phyloP scores from a whole-genome alignment of 1,140 invertebrate genomes.

The Popillia japonica region DNA sequence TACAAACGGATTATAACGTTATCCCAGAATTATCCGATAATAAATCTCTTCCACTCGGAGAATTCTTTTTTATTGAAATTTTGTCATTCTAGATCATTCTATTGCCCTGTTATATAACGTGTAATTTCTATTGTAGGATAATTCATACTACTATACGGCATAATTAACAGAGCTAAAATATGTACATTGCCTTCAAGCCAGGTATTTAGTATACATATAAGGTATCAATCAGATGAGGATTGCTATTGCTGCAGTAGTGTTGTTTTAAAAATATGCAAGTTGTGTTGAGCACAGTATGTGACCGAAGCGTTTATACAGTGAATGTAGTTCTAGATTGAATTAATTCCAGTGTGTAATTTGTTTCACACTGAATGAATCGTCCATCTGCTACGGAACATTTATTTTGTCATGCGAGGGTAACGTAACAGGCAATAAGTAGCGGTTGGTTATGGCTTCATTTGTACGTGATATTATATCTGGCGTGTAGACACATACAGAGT shows the following conservation, averaged over 20 bases:
- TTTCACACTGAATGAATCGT: neutral
- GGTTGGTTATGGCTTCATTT: no score
- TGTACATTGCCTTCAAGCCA: no score
- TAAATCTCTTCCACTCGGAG: neutral
- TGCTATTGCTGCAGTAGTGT: neutral
- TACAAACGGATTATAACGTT: neutral
- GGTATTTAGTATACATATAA: no score
- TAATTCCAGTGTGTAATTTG: neutral
- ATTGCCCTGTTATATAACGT: no score
- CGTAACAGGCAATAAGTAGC: no score
- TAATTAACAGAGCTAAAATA: no score
- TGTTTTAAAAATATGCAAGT: neutral
- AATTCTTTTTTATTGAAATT: no score
- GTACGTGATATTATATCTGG: no score
- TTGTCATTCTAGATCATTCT: no score
- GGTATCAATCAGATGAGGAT: neutral
- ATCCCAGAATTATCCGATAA: neutral
- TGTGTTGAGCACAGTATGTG: neutral
- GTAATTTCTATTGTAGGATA: no score
- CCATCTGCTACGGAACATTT: neutral
- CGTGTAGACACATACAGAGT: no score
- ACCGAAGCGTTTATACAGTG: neutral
- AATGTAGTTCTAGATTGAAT: neutral
- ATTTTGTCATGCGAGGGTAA: neutral
- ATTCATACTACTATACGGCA: no score